These are phyloP conservation scores for Drosophila buzzatii DNA, from an alignment of 2,888 invertebrate species.

Conservation along the genomic window DNA sequence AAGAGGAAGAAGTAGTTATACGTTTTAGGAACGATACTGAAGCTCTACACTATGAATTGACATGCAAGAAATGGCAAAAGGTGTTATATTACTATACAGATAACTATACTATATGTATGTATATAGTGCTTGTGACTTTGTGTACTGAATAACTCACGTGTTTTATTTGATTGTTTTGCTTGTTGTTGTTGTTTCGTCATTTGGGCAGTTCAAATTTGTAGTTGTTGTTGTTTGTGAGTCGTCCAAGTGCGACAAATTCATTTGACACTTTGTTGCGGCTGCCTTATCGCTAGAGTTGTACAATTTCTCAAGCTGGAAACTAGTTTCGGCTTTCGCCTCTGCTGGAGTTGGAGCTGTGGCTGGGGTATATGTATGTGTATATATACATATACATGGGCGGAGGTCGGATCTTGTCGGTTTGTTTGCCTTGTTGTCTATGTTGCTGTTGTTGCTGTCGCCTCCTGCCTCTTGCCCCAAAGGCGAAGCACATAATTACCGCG, in stretches of 20 bases:
- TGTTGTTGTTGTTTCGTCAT: conserved; percentile 44
- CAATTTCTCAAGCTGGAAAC: conserved; percentile 65
- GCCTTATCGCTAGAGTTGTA: conserved; percentile 70
- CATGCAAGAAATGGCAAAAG: conserved; percentile 3
- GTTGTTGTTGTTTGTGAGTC: conserved; percentile 21
- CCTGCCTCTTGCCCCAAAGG: conserved; percentile 27
- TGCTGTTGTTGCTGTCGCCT: conserved; percentile 42
- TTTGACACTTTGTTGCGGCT: conserved; percentile 74
- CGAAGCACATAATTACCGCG: conserved; percentile 82
- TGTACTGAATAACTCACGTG: conserved; percentile 55
- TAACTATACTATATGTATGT: background rate
- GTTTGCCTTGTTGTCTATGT: conserved; percentile 75
- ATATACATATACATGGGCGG: conserved; percentile 16
- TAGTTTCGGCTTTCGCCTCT: conserved; percentile 63
- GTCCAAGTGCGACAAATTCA: conserved; percentile 79
- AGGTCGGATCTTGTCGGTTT: conserved; percentile 67
- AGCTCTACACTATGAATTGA: background rate
- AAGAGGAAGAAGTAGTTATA: background rate
- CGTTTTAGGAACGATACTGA: background rate
- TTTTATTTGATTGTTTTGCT: conserved; percentile 49
- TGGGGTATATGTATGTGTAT: background rate
- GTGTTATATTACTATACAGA: conserved; percentile 6
- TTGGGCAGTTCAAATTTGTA: conserved; percentile 54
- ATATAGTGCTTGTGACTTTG: conserved; percentile 28
- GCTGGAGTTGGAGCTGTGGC: conserved; percentile 14